Conservation (phyloP, 2,888 invertebrate genomes). For the Drosophila rellima region DNA sequence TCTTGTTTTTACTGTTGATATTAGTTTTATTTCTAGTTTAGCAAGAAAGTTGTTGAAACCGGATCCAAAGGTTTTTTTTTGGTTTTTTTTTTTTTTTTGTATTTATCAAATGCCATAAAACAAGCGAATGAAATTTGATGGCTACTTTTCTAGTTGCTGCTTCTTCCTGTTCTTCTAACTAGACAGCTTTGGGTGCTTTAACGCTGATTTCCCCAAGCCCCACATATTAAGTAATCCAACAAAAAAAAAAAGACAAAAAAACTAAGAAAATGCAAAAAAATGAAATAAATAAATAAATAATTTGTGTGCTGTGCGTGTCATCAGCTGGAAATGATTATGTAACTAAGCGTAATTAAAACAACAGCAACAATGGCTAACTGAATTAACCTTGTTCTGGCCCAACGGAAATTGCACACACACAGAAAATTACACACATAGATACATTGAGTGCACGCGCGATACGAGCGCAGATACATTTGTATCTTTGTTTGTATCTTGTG, state of each 20-base stretch:
- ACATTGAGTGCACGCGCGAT: conserved; percentile 16
- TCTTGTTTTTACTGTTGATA: conserved; percentile 6
- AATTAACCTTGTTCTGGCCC: conserved; percentile 78
- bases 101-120: conserved; percentile 49
- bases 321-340: conserved; percentile 65
- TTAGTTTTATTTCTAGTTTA: conserved; percentile 27
- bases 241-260: neutral
- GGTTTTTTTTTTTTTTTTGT: conserved; percentile 4
- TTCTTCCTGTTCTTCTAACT: neutral
- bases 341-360: conserved; percentile 71
- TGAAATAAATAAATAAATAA: conserved; percentile 41
- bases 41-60: conserved; percentile 52
- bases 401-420: conserved; percentile 71
- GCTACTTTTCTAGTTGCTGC: conserved; percentile 13
- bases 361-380: conserved; percentile 69
- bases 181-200: conserved; percentile 4
- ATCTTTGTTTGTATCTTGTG: conserved; percentile 76
- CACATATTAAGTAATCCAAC: conserved; percentile 22
- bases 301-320: conserved; percentile 59
- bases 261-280: no score
- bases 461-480: conserved; percentile 60
- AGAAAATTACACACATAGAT: conserved; percentile 12
- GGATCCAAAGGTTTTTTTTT: conserved; percentile 26
- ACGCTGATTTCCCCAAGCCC: conserved; percentile 31
- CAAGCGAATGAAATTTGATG: conserved; percentile 40